Evolutionary conservation across 2,888 invertebrate species (phyloP).

Genomic region (Thalpophila matura): DNA sequence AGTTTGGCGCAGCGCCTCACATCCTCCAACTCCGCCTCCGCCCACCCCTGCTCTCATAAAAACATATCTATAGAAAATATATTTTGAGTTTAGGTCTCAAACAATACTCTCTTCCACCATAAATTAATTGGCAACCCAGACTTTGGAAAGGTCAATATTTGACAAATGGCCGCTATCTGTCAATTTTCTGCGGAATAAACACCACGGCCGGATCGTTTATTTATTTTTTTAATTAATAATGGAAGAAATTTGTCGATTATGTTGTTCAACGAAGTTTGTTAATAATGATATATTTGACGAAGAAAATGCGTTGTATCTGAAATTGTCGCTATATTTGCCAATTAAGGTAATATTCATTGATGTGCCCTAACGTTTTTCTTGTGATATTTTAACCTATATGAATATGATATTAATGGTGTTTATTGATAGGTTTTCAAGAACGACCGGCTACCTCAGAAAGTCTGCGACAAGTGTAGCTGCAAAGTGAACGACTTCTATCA

Average conservation of each 20-base stretch:
- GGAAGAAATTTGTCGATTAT: slow-evolving; percentile 86
- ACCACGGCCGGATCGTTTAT: slow-evolving; percentile 66
- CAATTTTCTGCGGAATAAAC: slow-evolving; percentile 79
- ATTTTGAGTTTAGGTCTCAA: slow-evolving; percentile 75
- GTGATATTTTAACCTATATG: slow-evolving; percentile 65
- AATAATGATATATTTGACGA: slow-evolving; percentile 93
- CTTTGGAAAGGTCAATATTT: slow-evolving; percentile 79
- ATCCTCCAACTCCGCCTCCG: slow-evolving; percentile 80
- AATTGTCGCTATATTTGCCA: slow-evolving; percentile 94
- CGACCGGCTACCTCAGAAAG: slow-evolving; percentile 93
- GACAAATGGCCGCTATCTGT: slow-evolving; percentile 85
- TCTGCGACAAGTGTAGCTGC: slow-evolving; percentile 93
- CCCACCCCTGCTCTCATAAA: slow-evolving; percentile 71
- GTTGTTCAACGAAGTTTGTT: slow-evolving; percentile 89
- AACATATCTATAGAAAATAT: slow-evolving; percentile 58
- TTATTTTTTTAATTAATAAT: slow-evolving; percentile 72
- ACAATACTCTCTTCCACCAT: slow-evolving; percentile 66
- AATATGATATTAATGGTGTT: slow-evolving; percentile 40
- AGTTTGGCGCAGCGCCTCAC: slow-evolving; percentile 89
- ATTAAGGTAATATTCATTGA: slow-evolving; percentile 91
- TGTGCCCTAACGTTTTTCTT: slow-evolving; percentile 44
- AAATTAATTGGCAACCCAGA: slow-evolving; percentile 75
- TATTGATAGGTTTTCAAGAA: slow-evolving; percentile 91
- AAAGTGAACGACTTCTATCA: slow-evolving; percentile 93
- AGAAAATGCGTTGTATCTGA: slow-evolving; percentile 92